Base-by-base conservation (phyloP, 2,113 vertebrate species). In the Coturnix japonica region DNA sequence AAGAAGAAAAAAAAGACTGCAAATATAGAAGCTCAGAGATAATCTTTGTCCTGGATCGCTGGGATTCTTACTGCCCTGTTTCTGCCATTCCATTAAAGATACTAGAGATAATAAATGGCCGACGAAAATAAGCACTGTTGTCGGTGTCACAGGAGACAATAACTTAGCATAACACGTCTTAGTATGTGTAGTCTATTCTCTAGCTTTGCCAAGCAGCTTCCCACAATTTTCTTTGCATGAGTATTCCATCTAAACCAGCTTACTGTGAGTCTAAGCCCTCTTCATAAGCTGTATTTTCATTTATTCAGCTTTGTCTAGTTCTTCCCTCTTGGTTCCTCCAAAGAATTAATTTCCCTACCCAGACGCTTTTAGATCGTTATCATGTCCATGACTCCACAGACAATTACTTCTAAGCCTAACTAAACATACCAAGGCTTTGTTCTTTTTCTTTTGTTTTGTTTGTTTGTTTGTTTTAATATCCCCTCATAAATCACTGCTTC, bases 311-410 rank as follows among this genome's bases (percentile, higher is more conserved):
- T 88, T 44, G 39, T 54, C 25, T 60, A 18, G 19, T 75, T 81
- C 56, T 91, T 80, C 61, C 28, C 54, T 64, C n/a, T 73, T 66
- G 71, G 17, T 35, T 87, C 19, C 37, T 91, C 72, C n/a, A 16
- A 81, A 85, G 39, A 86, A 72, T 77, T 91, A 0, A 67, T 93
- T 93, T 95, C 43, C 43, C 43, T 71, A 6, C 1, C 1, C 54
- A 33, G 35, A 72, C 78, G 46, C 53, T 89, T 87, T 77, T 35
- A 79, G 70, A 90, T 93, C 39, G 53, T 69, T 87, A 69, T 78
- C 35, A 4, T 57, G 44, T 17, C 19, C 6, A 1, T 64, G 70
- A 81, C 72, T 85, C 46, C 79, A 59, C 22, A 77, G 70, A 39
- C 3, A 0, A 37, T 54, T 87, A 30, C 28, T 59, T 91, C 56